A percentile compares a stretch with the other conserved stretches of the same genome.
Conservation (phyloP, 1,140 invertebrate genomes). For the Trinorchestia longiramus region DNA sequence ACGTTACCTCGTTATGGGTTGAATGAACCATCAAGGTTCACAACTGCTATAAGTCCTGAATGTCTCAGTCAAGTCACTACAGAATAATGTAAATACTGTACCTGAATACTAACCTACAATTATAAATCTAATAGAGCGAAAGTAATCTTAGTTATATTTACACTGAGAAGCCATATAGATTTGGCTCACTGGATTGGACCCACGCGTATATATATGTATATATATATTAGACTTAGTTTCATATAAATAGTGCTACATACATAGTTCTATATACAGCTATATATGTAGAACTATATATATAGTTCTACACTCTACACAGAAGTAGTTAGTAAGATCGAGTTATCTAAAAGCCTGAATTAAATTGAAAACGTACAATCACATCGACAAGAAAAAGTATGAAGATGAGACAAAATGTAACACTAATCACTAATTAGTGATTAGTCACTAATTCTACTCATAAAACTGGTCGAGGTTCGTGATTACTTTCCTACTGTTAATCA, state of each 20-base stretch:
- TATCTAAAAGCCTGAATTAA: not conserved
- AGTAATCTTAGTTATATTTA: not conserved
- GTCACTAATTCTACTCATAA: not conserved
- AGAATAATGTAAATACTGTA: not conserved
- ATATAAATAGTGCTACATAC: too few relatives aligned
- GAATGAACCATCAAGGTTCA: not conserved
- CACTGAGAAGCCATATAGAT: slow-evolving; percentile 21
- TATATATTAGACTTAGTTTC: not conserved
- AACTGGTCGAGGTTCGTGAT: not conserved
- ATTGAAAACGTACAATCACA: not conserved
- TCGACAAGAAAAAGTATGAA: not conserved
- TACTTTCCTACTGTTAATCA: not conserved
- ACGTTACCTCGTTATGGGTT: not conserved
- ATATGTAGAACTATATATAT: too few relatives aligned
- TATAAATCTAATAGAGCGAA: not conserved
- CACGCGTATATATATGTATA: slow-evolving; percentile 12
- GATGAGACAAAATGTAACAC: not conserved
- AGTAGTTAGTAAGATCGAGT: not conserved
- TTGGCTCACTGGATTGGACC: slow-evolving; percentile 38
- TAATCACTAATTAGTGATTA: not conserved
- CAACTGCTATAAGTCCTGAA: not conserved
- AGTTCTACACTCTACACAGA: not conserved
- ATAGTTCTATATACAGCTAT: too few relatives aligned
- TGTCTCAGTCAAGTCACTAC: not conserved
- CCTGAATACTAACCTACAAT: not conserved